phyloP scores from a whole-genome alignment of 2,797 vertebrate genomes.

The Lophius americanus region DNA sequence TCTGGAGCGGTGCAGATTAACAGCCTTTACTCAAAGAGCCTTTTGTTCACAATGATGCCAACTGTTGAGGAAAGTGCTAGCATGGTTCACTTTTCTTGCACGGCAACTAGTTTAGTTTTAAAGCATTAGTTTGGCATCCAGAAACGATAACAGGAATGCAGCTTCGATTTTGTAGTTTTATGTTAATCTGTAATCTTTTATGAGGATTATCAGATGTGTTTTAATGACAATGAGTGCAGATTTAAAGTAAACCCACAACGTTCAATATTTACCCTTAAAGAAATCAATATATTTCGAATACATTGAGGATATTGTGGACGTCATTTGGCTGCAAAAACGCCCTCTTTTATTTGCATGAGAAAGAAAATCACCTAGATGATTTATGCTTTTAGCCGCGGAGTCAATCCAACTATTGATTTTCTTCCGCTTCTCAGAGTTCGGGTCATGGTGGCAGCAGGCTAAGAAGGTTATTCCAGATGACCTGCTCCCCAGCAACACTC shows the following conservation, averaged over 20 bases:
- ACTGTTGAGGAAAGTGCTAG: slow-evolving; percentile 22
- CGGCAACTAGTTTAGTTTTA: slow-evolving; percentile 7
- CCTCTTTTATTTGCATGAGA: background rate
- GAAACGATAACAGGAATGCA: slow-evolving; percentile 2
- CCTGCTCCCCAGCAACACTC: too few relatives aligned
- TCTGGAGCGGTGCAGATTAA: slow-evolving; percentile 1
- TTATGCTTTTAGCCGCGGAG: background rate
- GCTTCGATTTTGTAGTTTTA: background rate
- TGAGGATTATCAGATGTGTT: background rate
- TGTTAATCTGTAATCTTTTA: background rate
- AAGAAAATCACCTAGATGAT: background rate
- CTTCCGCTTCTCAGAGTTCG: too few relatives aligned
- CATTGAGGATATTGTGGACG: background rate
- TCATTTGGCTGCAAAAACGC: background rate
- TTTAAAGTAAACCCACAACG: background rate
- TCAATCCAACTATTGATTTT: too few relatives aligned
- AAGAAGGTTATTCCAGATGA: too few relatives aligned
- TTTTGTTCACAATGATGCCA: slow-evolving; percentile 36
- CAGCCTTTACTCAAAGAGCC: slow-evolving; percentile 21
- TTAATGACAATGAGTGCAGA: background rate
- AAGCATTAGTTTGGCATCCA: slow-evolving; percentile 9
- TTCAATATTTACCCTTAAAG: too few relatives aligned
- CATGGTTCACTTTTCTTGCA: slow-evolving; percentile 11
- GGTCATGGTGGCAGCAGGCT: too few relatives aligned
- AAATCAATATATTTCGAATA: background rate